Conservation (phyloP, 1,140 invertebrate species). For the Diuraphis noxia region DNA sequence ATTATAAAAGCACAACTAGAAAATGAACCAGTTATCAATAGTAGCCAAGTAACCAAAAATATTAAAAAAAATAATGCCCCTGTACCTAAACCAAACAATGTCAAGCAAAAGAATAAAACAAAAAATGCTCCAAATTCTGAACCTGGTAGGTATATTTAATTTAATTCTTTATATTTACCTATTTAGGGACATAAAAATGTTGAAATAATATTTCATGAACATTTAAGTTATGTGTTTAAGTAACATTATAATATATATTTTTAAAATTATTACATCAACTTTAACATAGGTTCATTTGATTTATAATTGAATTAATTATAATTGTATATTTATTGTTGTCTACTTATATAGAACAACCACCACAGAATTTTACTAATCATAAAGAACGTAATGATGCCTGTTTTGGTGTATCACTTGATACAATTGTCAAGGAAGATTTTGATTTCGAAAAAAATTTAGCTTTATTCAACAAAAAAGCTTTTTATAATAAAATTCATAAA, state of each 20-base stretch:
- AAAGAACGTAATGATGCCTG: slow-evolving; percentile 65
- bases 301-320: neutral
- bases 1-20: slow-evolving; percentile 59
- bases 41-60: neutral
- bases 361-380: slow-evolving; percentile 61
- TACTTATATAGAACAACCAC: slow-evolving; percentile 58
- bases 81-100: slow-evolving; percentile 13
- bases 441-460: slow-evolving; percentile 93
- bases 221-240: neutral
- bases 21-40: slow-evolving; percentile 57
- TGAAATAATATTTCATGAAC: neutral
- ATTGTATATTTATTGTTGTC: neutral
- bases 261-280: neutral
- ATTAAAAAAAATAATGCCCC: slow-evolving; percentile 12
- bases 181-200: neutral
- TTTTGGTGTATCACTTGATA: slow-evolving; percentile 67
- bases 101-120: slow-evolving; percentile 44
- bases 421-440: slow-evolving; percentile 75
- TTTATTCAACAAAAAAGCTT: slow-evolving; percentile 79
- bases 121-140: slow-evolving; percentile 55
- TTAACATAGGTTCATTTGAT: neutral
- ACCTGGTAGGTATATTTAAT: slow-evolving; percentile 56
- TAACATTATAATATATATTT: neutral
- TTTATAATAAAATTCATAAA: slow-evolving; percentile 55
- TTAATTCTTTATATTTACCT: neutral